Percentiles rank a stretch among this genome's conserved stretches.
Evolutionary conservation across 1,140 invertebrate species (phyloP).

Genomic region (Tyrophagus putrescentiae): DNA sequence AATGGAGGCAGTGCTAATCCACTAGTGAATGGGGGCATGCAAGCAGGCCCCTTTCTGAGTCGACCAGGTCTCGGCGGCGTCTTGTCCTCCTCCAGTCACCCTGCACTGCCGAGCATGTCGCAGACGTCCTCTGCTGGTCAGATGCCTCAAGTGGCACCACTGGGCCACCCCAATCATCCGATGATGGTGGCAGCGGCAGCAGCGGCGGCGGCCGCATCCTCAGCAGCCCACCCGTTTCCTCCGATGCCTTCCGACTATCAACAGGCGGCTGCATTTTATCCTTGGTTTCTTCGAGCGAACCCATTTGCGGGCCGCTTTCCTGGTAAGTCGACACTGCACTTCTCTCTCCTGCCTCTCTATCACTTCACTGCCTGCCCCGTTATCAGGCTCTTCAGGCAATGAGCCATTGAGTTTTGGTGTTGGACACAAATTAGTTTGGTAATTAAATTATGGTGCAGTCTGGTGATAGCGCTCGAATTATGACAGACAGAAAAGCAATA

Average conservation of each 20-base stretch:
- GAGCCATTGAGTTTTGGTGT: background rate
- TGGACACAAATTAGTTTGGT: constrained; percentile 14
- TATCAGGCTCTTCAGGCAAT: background rate
- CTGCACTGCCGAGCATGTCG: too few relatives aligned
- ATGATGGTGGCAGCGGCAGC: constrained; percentile 16
- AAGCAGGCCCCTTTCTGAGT: too few relatives aligned
- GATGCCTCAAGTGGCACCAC: background rate
- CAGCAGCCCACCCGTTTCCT: background rate
- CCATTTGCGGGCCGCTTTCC: constrained; percentile 18
- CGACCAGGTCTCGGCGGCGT: too few relatives aligned
- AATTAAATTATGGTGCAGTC: constrained; percentile 8
- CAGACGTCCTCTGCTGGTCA: background rate
- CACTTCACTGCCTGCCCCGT: too few relatives aligned
- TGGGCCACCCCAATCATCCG: constrained; percentile 13
- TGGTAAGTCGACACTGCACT: constrained; percentile 2
- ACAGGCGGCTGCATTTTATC: constrained; percentile 30
- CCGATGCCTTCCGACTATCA: constrained; percentile 17
- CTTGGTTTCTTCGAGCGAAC: constrained; percentile 16
- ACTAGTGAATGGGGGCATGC: too few relatives aligned
- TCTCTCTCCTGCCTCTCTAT: background rate
- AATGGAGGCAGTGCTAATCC: background rate
- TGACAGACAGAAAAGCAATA: too few relatives aligned
- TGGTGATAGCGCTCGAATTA: too few relatives aligned
- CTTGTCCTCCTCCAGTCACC: too few relatives aligned
- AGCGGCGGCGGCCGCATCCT: constrained; percentile 5